Evolutionary conservation across 1,140 invertebrate species (phyloP).

Genomic region (Antheraea mylitta): DNA sequence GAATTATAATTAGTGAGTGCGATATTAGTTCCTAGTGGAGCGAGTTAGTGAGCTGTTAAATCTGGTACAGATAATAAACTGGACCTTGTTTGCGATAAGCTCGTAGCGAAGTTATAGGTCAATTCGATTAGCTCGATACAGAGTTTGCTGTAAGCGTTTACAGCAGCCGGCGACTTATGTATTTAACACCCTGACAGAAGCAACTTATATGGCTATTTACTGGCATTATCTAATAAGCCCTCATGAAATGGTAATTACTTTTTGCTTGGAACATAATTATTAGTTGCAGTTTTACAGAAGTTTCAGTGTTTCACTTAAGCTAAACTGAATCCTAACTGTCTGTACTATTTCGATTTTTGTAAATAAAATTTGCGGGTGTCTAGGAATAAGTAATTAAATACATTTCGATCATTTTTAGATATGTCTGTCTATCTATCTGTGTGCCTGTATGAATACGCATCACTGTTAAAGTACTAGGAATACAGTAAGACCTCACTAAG

Average conservation of each 20-base stretch:
- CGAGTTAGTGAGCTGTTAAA: conserved; percentile 39
- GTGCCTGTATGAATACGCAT: too few relatives aligned
- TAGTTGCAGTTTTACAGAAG: not conserved
- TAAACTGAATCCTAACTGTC: not conserved
- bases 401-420: too few relatives aligned
- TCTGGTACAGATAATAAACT: conserved; percentile 66
- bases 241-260: not conserved
- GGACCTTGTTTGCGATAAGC: conserved; percentile 60
- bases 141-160: conserved; percentile 59
- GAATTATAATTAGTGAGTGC: not conserved
- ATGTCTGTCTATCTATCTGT: too few relatives aligned
- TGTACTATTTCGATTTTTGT: too few relatives aligned
- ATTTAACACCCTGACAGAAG: conserved; percentile 8
- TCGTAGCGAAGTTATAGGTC: conserved; percentile 57
- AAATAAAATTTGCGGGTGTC: too few relatives aligned
- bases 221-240: not conserved
- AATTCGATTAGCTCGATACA: conserved; percentile 65
- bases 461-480: too few relatives aligned
- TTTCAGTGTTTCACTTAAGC: not conserved
- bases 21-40: not conserved
- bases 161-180: conserved; percentile 27
- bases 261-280: too few relatives aligned
- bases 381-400: too few relatives aligned
- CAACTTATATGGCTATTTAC: not conserved
- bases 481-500: too few relatives aligned